These are phyloP conservation scores for Myiothlypis chrysogaster DNA, from an alignment of 2,797 vertebrate species.

Conservation along the genomic window DNA sequence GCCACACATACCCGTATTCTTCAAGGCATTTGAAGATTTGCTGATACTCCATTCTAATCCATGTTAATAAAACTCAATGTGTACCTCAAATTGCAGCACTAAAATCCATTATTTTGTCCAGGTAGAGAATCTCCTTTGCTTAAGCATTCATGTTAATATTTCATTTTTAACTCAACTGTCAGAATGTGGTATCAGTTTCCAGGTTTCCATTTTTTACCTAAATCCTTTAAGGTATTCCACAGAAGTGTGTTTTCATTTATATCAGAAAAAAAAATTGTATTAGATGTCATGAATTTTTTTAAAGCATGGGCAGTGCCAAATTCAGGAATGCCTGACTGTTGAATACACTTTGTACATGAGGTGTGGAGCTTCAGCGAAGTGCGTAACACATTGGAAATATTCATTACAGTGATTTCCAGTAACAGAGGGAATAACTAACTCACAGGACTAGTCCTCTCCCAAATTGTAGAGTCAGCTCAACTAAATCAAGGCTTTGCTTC, in stretches of 20 bases:
- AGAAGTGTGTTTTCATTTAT: not conserved
- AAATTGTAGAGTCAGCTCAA: not conserved
- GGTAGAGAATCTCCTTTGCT: not conserved
- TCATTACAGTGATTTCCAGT: not conserved
- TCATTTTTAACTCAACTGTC: not conserved
- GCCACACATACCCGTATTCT: rapidly evolving
- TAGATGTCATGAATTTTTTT: not conserved
- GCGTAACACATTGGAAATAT: rapidly evolving
- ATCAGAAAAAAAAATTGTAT: not conserved
- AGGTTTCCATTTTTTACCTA: too few species aligned
- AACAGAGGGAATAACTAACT: not conserved
- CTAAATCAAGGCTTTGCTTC: not conserved
- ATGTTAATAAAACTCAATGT: not conserved
- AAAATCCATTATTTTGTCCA: not conserved
- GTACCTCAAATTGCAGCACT: not conserved
- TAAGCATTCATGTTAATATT: not conserved
- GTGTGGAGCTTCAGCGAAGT: not conserved
- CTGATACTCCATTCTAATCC: not conserved
- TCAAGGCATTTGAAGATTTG: not conserved
- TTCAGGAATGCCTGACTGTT: not conserved
- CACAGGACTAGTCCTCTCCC: not conserved
- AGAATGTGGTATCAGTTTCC: not conserved
- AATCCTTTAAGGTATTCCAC: not conserved
- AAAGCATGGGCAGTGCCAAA: not conserved
- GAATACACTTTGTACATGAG: not conserved